Conservation (phyloP, 37 sponge, comb jelly and placozoan species). For the Crambe crambe region DNA sequence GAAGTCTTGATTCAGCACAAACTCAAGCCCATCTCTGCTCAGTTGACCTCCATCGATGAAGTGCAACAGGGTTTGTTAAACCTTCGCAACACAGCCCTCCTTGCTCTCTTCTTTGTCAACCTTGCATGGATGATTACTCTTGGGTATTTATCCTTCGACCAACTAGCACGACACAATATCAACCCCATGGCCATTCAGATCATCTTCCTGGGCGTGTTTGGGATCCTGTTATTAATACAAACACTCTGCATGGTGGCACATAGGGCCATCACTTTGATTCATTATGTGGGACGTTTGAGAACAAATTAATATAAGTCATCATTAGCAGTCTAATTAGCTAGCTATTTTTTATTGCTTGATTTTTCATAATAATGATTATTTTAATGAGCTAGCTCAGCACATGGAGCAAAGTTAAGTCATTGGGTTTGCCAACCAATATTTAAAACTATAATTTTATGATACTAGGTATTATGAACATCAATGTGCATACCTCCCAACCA, state of each 20-base stretch:
- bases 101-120: slow-evolving; percentile 41
- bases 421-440: no score
- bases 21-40: slow-evolving; percentile 30
- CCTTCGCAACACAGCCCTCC: slow-evolving; percentile 42
- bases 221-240: slow-evolving; percentile 32
- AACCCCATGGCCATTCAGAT: slow-evolving; percentile 13
- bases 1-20: background rate
- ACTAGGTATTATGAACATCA: no score
- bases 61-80: slow-evolving; percentile 8
- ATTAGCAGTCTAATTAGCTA: no score
- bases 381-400: no score
- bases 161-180: slow-evolving; percentile 11
- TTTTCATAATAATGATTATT: no score
- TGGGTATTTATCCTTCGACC: slow-evolving; percentile 4
- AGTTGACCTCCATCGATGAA: slow-evolving; percentile 24
- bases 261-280: slow-evolving; percentile 38
- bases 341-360: no score
- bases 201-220: slow-evolving; percentile 42
- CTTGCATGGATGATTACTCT: slow-evolving; percentile 51
- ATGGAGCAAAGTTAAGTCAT: no score
- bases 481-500: no score
- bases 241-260: slow-evolving; percentile 37
- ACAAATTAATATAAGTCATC: no score
- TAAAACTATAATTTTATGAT: no score
- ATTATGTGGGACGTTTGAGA: slow-evolving; percentile 39